phyloP scores from a whole-genome alignment of 2,888 invertebrate genomes.

The Callosobruchus maculatus region DNA sequence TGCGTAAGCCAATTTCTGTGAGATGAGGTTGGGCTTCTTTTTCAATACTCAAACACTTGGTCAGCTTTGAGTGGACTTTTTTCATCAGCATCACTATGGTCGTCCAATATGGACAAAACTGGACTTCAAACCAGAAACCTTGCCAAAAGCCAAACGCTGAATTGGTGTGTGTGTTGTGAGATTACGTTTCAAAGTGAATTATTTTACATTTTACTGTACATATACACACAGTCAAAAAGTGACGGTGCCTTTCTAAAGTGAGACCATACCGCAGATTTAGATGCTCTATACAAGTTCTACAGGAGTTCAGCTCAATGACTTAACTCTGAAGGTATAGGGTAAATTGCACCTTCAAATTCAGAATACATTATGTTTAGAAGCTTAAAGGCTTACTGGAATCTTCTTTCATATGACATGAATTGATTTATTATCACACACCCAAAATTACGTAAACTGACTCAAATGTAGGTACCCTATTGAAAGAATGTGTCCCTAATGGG shows the following conservation, averaged over 20 bases:
- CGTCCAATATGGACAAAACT: background rate
- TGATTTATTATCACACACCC: background rate
- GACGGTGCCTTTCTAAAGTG: background rate
- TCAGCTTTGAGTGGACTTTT: background rate
- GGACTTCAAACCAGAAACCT: background rate
- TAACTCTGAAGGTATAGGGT: background rate
- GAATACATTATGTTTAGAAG: background rate
- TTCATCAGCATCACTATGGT: background rate
- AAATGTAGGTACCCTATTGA: no score
- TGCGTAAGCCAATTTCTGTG: no score
- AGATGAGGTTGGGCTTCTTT: no score
- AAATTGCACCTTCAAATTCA: background rate
- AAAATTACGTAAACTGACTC: background rate
- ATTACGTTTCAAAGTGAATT: background rate
- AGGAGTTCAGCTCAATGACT: constrained; percentile 3
- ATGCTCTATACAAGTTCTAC: constrained; percentile 30
- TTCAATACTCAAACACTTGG: no score
- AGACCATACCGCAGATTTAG: constrained; percentile 12
- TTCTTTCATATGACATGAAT: background rate
- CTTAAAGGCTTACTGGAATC: background rate
- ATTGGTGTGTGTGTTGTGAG: background rate
- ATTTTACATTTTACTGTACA: background rate
- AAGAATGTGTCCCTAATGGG: no score
- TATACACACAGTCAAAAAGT: background rate
- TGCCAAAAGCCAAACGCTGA: background rate